These are phyloP conservation scores for Orthosia gothica DNA, from an alignment of 2,888 invertebrate genomes.

Conservation along the genomic window DNA sequence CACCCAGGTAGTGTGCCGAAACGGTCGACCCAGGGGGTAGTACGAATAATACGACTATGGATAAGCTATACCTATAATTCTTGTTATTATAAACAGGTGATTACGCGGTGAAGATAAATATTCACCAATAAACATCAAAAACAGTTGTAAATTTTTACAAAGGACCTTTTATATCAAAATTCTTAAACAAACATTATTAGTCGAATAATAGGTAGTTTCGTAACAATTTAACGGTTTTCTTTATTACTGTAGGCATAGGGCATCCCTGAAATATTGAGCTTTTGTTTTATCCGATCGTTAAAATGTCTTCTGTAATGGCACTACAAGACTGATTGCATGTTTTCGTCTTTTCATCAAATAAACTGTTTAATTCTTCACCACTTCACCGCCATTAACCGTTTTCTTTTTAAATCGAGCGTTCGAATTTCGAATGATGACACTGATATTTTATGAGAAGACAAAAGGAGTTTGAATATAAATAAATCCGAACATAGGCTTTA, in stretches of 20 bases:
- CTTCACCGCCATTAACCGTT: constrained; percentile 8
- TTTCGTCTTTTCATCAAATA: constrained; percentile 60
- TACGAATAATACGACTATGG: neutral
- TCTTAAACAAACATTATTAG: constrained; percentile 16
- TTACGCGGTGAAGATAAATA: neutral
- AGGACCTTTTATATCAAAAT: neutral
- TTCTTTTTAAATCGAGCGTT: constrained; percentile 31
- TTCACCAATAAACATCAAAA: neutral
- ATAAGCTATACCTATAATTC: neutral
- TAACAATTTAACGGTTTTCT: constrained; percentile 72
- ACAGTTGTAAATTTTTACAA: neutral
- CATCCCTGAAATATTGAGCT: constrained; percentile 49
- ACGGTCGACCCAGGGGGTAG: neutral
- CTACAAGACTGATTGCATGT: constrained; percentile 49
- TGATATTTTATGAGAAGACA: constrained; percentile 11
- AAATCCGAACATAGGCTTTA: constrained; percentile 20
- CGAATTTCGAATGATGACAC: constrained; percentile 19
- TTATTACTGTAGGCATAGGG: constrained; percentile 63
- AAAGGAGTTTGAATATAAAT: constrained; percentile 7
- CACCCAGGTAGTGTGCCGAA: constrained; percentile 7
- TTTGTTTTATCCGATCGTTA: constrained; percentile 60
- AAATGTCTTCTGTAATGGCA: constrained; percentile 57
- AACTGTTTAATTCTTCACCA: constrained; percentile 48
- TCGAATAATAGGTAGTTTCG: constrained; percentile 66
- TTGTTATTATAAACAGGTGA: neutral